phyloP scores from a whole-genome alignment of 2,888 invertebrate species.

The Drosophila neotestacea region DNA sequence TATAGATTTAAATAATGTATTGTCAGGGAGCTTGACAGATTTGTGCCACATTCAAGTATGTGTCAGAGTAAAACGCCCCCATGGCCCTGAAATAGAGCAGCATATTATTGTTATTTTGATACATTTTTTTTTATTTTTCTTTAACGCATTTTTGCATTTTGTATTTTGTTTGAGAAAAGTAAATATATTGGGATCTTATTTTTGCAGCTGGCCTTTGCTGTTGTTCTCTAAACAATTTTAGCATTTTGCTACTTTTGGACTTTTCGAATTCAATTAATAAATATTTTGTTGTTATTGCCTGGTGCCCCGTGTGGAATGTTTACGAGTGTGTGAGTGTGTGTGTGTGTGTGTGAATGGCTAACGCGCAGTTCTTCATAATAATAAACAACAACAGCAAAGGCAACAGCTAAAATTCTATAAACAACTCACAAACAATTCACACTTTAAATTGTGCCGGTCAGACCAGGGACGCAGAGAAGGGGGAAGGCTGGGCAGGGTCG shows the following conservation, averaged over 20 bases:
- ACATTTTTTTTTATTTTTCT: conserved; percentile 7
- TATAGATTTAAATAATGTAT: conserved; percentile 20
- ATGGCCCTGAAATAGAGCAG: conserved; percentile 55
- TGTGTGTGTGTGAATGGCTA: conserved; percentile 45
- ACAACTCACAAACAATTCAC: conserved; percentile 50
- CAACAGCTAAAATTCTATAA: conserved; percentile 35
- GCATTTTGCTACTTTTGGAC: conserved; percentile 40
- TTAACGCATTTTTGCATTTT: conserved; percentile 24
- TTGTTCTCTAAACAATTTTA: conserved; percentile 58
- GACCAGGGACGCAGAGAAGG: not conserved
- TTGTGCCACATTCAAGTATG: conserved; percentile 43
- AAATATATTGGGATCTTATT: conserved; percentile 42
- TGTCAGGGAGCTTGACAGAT: conserved; percentile 38
- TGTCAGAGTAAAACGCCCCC: conserved; percentile 44
- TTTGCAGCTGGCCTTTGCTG: conserved; percentile 63
- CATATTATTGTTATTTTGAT: conserved; percentile 42
- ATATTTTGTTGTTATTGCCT: conserved; percentile 22
- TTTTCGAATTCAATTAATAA: conserved; percentile 68
- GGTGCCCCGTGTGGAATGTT: conserved; percentile 35
- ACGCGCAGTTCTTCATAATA: conserved; percentile 58
- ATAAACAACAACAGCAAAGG: conserved; percentile 27
- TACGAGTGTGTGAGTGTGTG: conserved; percentile 49
- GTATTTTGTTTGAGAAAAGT: conserved; percentile 13
- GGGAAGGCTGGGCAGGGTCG: not conserved
- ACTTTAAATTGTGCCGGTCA: conserved; percentile 30